phyloP scores from a whole-genome alignment of 2,888 invertebrate species.

The Halocaridina rubra region DNA sequence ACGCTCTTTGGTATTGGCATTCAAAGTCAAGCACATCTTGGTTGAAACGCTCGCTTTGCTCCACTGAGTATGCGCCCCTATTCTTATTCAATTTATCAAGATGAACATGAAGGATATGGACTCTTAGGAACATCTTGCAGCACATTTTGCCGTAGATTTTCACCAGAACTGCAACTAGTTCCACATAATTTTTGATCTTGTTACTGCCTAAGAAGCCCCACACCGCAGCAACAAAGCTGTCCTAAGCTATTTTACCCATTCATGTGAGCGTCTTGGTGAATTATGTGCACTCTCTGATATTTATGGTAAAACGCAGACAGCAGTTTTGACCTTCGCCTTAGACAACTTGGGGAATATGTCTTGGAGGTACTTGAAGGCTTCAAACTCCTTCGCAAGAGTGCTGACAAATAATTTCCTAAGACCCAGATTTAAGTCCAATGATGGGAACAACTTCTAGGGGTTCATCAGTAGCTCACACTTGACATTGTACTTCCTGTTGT shows the following conservation, averaged over 20 bases:
- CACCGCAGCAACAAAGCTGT: neutral
- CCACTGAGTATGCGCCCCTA: slow-evolving; percentile 67
- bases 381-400: neutral
- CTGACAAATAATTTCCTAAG: neutral
- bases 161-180: neutral
- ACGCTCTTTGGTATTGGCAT: slow-evolving; percentile 66
- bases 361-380: neutral
- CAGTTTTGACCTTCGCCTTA: neutral
- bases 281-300: neutral
- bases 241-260: neutral
- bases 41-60: slow-evolving; percentile 68
- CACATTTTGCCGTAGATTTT: neutral
- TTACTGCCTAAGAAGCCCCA: neutral
- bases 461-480: neutral
- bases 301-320: neutral
- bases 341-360: neutral
- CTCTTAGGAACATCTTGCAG: slow-evolving; percentile 64
- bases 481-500: neutral
- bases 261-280: neutral
- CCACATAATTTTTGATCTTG: neutral
- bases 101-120: slow-evolving; percentile 67
- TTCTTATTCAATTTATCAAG: slow-evolving; percentile 68
- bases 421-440: too few species aligned
- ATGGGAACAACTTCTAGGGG: neutral
- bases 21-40: slow-evolving; percentile 67